Evolutionary conservation across 1,140 invertebrate genomes (phyloP).

Genomic region (Dufourea novaeangliae): DNA sequence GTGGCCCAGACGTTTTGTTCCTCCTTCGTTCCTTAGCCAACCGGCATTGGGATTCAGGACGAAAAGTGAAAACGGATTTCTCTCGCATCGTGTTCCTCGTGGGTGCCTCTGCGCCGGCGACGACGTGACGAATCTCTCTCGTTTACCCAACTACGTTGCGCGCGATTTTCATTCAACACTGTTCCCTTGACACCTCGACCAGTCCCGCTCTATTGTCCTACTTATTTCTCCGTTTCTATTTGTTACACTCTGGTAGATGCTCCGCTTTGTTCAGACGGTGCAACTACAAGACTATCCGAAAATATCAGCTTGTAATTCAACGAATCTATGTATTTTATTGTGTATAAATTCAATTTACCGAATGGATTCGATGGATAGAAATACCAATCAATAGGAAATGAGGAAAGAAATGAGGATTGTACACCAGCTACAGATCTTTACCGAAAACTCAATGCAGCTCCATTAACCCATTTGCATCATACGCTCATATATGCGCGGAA

Average conservation of each 20-base stretch:
- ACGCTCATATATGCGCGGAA: no score
- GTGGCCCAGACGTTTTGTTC: conserved; percentile 63
- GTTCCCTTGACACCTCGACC: conserved; percentile 2
- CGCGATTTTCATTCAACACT: conserved; percentile 40
- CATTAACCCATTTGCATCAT: no score
- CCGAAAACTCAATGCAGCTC: no score
- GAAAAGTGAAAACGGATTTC: conserved; percentile 74
- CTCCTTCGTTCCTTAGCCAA: conserved; percentile 59
- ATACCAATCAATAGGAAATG: no score
- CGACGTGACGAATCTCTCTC: conserved; percentile 55
- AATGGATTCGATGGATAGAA: no score
- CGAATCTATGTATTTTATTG: no score
- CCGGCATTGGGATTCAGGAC: conserved; percentile 67
- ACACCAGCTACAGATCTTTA: no score
- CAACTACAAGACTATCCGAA: no score
- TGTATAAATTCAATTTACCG: no score
- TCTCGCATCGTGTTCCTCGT: conserved; percentile 39
- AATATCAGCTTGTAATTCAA: no score
- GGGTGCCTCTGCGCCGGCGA: conserved; percentile 16
- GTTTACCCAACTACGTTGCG: conserved; percentile 11
- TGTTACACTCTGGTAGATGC: conserved; percentile 39
- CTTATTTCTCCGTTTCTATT: conserved; percentile 18
- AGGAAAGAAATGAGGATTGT: no score
- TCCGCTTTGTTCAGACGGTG: not conserved
- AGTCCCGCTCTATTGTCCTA: conserved; percentile 41